Percentiles rank a stretch among this genome's conserved stretches.
These are phyloP conservation scores for Nesogale talazaci DNA, from an alignment of 2,113 vertebrate genomes.

Conservation along the genomic window DNA sequence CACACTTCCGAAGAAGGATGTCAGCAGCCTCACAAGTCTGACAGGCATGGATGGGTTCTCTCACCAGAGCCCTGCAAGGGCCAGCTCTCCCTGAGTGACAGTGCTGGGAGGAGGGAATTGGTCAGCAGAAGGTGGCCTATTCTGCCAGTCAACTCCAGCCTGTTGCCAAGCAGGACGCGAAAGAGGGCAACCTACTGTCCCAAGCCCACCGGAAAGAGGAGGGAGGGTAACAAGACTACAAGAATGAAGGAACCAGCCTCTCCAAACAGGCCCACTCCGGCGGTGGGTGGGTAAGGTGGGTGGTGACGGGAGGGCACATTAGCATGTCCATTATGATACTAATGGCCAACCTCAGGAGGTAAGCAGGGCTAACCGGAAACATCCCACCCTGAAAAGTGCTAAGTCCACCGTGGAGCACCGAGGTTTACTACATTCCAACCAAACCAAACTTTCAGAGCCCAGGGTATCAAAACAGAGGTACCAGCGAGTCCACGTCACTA, in stretches of 20 bases:
- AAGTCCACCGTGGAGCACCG: conserved; percentile 57
- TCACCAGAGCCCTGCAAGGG: background rate
- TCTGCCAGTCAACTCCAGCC: background rate
- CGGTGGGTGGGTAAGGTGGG: background rate
- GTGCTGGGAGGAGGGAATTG: rapidly evolving
- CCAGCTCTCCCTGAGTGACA: background rate
- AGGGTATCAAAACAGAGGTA: conserved; percentile 47
- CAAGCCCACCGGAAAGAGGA: conserved; percentile 3
- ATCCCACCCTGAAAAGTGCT: conserved; percentile 34
- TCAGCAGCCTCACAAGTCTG: background rate
- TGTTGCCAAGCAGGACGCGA: background rate
- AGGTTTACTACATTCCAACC: conserved; percentile 35
- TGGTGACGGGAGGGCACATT: conserved; percentile 52
- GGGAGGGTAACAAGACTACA: background rate
- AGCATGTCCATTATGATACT: background rate
- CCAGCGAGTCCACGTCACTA: conserved; percentile 1
- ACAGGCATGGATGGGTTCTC: background rate
- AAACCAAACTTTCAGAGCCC: conserved; percentile 1
- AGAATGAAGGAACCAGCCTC: conserved; percentile 22
- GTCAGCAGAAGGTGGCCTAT: background rate
- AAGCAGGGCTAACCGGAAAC: conserved; percentile 59
- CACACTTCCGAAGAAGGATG: conserved; percentile 13
- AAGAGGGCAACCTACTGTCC: rapidly evolving
- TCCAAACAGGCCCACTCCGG: conserved; percentile 26
- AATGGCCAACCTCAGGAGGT: conserved; percentile 59